Evolutionary conservation across 2,797 vertebrate species (phyloP).

Genomic region (Enteromius anoplus): DNA sequence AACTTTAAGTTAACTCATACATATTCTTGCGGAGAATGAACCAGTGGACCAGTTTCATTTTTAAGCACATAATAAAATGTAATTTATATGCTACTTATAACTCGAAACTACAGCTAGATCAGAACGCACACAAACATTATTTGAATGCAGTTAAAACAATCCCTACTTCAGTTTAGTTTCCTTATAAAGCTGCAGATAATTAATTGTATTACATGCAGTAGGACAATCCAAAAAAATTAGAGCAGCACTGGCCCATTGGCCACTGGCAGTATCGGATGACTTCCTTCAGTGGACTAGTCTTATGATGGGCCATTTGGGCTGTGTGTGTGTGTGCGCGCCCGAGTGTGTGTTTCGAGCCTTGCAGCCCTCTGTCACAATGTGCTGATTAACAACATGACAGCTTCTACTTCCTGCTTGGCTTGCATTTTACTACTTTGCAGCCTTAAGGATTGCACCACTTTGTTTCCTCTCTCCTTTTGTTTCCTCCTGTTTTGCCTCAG

Average conservation of each 20-base stretch:
- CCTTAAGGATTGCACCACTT: slow-evolving; percentile 73
- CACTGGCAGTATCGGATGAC: slow-evolving; percentile 31
- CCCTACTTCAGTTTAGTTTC: slow-evolving; percentile 19
- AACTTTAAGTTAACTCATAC: not conserved
- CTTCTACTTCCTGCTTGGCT: slow-evolving; percentile 78
- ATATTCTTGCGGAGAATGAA: not conserved
- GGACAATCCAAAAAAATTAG: slow-evolving; percentile 33
- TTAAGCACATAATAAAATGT: not conserved
- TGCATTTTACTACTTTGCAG: slow-evolving; percentile 77
- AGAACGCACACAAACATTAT: not conserved
- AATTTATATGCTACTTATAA: not conserved
- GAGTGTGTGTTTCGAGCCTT: slow-evolving; percentile 69
- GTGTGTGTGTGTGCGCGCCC: slow-evolving; percentile 64
- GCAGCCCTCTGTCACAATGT: slow-evolving; percentile 76
- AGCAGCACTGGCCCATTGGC: slow-evolving; percentile 16
- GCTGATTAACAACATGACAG: slow-evolving; percentile 81
- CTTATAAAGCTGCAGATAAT: slow-evolving; percentile 28
- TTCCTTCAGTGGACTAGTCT: slow-evolving; percentile 10
- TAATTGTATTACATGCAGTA: slow-evolving; percentile 35
- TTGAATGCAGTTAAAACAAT: not conserved
- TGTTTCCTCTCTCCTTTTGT: slow-evolving; percentile 64
- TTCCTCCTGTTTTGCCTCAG: slow-evolving; percentile 46
- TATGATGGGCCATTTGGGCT: slow-evolving; percentile 24
- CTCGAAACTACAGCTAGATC: not conserved
- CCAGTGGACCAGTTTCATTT: not conserved